These are phyloP conservation scores for Todus mexicanus DNA, from an alignment of 2,797 vertebrate genomes.

Conservation along the genomic window DNA sequence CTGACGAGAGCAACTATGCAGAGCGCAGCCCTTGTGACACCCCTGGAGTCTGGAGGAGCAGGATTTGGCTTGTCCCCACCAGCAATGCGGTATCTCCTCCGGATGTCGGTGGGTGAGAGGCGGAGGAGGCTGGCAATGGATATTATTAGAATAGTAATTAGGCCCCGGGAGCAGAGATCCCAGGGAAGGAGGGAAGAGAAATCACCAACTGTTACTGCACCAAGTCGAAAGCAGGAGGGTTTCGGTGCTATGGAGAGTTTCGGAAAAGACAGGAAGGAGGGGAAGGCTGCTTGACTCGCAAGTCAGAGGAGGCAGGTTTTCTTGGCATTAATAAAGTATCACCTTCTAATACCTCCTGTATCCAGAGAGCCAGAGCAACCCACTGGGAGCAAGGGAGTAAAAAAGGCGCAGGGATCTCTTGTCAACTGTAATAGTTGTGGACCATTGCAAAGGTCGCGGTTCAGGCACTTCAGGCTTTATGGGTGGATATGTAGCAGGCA, in stretches of 20 bases:
- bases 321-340: not conserved
- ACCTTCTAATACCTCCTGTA: not conserved
- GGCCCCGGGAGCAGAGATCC: not conserved
- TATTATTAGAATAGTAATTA: conserved; percentile 54
- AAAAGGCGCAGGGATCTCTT: not conserved
- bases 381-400: not conserved
- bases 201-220: not conserved
- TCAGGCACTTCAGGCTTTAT: not conserved
- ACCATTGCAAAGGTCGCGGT: not conserved
- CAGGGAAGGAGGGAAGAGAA: not conserved
- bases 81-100: not conserved
- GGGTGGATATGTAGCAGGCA: not conserved
- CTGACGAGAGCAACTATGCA: not conserved
- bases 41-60: not conserved
- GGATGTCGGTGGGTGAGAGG: not conserved
- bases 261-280: not conserved
- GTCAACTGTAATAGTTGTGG: not conserved
- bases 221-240: not conserved
- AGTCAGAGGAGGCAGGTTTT: not conserved
- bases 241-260: not conserved
- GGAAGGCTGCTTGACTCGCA: not conserved
- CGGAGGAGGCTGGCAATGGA: not conserved
- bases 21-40: not conserved
- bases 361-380: not conserved
- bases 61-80: not conserved